These are phyloP conservation scores for Drosophila meridiana DNA, from an alignment of 2,888 invertebrate genomes.

Conservation along the genomic window DNA sequence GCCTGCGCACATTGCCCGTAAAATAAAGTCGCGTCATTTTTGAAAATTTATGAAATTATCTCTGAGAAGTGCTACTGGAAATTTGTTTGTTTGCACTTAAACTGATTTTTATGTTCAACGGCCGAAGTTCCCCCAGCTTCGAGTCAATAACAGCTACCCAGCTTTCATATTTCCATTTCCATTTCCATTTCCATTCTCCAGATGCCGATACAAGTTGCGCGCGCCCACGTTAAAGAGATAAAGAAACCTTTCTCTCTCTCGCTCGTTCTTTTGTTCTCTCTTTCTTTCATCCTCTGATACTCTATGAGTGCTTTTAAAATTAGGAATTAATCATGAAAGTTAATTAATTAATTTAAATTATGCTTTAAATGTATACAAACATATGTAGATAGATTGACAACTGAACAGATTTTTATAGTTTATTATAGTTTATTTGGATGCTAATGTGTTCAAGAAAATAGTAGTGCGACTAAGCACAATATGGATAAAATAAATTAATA, in stretches of 20 bases:
- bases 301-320: background rate
- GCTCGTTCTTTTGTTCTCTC: background rate
- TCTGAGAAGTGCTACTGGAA: slow-evolving; percentile 68
- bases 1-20: slow-evolving; percentile 1
- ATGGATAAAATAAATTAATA: too few relatives aligned
- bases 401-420: too few relatives aligned
- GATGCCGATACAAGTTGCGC: slow-evolving; percentile 1
- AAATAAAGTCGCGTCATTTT: slow-evolving; percentile 54
- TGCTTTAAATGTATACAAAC: background rate
- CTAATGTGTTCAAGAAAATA: too few relatives aligned
- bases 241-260: too few relatives aligned
- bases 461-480: too few relatives aligned
- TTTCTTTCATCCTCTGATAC: background rate
- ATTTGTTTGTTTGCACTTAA: slow-evolving; percentile 54
- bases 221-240: slow-evolving; percentile 9
- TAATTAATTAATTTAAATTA: background rate
- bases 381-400: too few relatives aligned
- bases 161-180: slow-evolving; percentile 16
- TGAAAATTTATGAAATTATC: slow-evolving; percentile 60
- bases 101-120: slow-evolving; percentile 41
- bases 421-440: too few relatives aligned
- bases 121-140: slow-evolving; percentile 1
- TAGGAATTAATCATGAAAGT: background rate
- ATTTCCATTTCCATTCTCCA: slow-evolving; percentile 21
- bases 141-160: slow-evolving; percentile 36